A percentile compares a stretch with the other conserved stretches of the same genome.
These are phyloP conservation scores for Chrysolina haemoptera DNA, from an alignment of 2,888 invertebrate genomes.

Conservation along the genomic window DNA sequence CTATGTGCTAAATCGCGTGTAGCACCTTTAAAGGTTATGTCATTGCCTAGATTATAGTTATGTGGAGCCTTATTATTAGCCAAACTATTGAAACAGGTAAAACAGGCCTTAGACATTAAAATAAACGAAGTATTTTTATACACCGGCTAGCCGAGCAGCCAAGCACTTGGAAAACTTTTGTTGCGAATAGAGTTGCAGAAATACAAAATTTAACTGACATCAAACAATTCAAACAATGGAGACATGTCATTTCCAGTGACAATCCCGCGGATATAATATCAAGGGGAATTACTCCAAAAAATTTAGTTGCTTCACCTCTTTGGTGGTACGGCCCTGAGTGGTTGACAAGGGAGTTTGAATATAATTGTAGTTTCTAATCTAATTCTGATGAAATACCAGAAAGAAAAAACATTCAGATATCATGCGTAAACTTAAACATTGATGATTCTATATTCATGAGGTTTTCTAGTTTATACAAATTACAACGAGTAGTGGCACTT, in stretches of 20 bases:
- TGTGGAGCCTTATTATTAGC: constrained; percentile 38
- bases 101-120: constrained; percentile 20
- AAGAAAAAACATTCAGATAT: neutral
- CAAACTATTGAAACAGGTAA: constrained; percentile 10
- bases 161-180: constrained; percentile 26
- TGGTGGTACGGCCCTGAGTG: constrained; percentile 11
- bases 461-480: constrained; percentile 12
- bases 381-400: neutral
- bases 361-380: neutral
- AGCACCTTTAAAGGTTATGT: constrained; percentile 38
- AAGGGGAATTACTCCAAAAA: neutral
- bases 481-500: neutral
- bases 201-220: constrained; percentile 21
- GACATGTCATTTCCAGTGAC: constrained; percentile 18
- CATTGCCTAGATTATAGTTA: constrained; percentile 42
- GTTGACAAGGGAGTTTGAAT: neutral
- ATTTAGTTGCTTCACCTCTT: neutral
- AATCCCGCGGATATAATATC: constrained; percentile 30
- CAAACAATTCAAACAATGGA: constrained; percentile 29
- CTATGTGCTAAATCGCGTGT: constrained; percentile 42
- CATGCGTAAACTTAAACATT: neutral
- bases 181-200: constrained; percentile 31
- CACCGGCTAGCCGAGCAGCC: constrained; percentile 26
- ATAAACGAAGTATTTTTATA: constrained; percentile 11
- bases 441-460: constrained; percentile 9